phyloP scores from a whole-genome alignment of 2,113 vertebrate genomes.

The Apodemus speciosus region DNA sequence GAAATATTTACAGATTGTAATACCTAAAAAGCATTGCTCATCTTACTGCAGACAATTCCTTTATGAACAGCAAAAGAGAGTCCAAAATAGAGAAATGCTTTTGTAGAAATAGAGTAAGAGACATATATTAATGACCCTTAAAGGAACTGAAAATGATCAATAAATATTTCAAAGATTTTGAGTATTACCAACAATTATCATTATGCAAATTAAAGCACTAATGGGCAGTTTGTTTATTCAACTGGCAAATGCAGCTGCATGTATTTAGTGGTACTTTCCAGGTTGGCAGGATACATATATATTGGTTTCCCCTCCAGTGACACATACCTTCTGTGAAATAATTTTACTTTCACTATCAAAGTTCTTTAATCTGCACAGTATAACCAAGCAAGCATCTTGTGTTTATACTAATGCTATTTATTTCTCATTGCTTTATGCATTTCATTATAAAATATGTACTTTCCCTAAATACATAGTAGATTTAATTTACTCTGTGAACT shows the following conservation, averaged over 20 bases:
- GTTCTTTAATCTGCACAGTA: not conserved
- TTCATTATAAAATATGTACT: not conserved
- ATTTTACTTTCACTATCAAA: not conserved
- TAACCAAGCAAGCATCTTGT: not conserved
- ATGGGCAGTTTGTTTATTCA: slow-evolving; percentile 41
- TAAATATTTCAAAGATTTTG: slow-evolving; percentile 15
- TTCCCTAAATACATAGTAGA: not conserved
- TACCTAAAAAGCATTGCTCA: not conserved
- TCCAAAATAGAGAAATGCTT: not conserved
- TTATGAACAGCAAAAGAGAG: not conserved
- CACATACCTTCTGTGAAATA: not conserved
- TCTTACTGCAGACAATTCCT: not conserved
- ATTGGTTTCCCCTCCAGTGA: not conserved
- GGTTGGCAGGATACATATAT: not conserved
- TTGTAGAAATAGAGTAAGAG: not conserved
- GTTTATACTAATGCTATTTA: not conserved
- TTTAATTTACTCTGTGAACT: not conserved
- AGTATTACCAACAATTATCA: slow-evolving; percentile 34
- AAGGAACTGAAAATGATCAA: slow-evolving; percentile 25
- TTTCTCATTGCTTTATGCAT: not conserved
- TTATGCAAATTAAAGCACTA: slow-evolving; percentile 38
- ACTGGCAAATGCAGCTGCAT: not conserved
- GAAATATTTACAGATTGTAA: not conserved
- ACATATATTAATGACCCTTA: not conserved
- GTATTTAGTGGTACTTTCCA: slow-evolving; percentile 11